A percentile compares a stretch with the other conserved stretches of the same genome.
Conservation (phyloP, 2,113 vertebrate genomes). For the Eleginops maclovinus region DNA sequence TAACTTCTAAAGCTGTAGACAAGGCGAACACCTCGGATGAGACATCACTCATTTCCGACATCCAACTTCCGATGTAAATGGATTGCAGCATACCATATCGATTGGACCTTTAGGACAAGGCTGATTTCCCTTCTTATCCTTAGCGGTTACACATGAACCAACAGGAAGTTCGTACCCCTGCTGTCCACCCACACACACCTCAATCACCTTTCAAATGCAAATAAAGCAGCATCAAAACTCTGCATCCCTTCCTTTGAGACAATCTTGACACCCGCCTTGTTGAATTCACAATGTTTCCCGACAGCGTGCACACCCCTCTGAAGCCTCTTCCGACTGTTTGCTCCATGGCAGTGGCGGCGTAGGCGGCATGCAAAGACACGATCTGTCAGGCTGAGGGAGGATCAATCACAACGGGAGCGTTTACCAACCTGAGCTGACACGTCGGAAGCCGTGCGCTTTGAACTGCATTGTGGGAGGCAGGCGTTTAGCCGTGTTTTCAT, state of each 20-base stretch:
- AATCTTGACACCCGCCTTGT: constrained; percentile 10
- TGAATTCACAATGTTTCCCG: constrained; percentile 6
- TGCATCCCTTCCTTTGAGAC: constrained; percentile 5
- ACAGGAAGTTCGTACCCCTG: neutral
- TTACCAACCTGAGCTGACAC: constrained; percentile 68
- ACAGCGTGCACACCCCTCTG: constrained; percentile 11
- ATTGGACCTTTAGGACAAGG: neutral
- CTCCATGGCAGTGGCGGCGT: neutral
- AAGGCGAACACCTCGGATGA: no score
- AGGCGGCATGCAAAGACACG: constrained; percentile 66
- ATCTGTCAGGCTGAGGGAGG: constrained; percentile 55
- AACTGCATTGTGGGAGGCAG: constrained; percentile 73
- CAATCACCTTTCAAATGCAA: neutral
- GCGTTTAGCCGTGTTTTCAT: constrained; percentile 37
- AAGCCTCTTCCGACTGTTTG: constrained; percentile 24
- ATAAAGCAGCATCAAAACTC: constrained; percentile 21
- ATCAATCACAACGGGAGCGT: constrained; percentile 54
- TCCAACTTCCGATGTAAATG: no score
- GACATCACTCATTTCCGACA: no score
- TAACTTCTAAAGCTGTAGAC: no score
- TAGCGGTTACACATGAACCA: no score
- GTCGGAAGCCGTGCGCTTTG: constrained; percentile 55
- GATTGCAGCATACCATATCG: no score
- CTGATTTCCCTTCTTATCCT: no score
- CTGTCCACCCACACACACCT: constrained; percentile 33